Percentiles rank a stretch among this genome's conserved stretches.
phyloP scores from a whole-genome alignment of 2,113 vertebrate species.

The Dolichotis patagonum region DNA sequence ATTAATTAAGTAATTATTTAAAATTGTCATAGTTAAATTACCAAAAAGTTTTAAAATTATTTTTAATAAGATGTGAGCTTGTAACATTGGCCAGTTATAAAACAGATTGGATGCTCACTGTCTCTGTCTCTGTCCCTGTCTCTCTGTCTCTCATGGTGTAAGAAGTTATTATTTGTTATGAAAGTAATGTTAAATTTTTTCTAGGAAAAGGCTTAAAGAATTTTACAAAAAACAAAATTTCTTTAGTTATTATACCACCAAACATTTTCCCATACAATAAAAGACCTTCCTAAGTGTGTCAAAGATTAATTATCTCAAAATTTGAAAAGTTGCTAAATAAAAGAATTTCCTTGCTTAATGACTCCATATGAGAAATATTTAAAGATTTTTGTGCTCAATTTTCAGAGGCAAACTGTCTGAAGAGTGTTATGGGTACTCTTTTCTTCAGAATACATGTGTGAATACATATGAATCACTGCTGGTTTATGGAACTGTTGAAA shows the following conservation, averaged over 20 bases:
- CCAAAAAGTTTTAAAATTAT: neutral
- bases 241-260: neutral
- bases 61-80: neutral
- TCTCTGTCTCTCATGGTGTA: neutral
- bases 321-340: neutral
- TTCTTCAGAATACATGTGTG: neutral
- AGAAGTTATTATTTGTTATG: neutral
- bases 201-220: neutral
- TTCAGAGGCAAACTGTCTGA: neutral
- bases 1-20: neutral
- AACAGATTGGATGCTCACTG: neutral
- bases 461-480: neutral
- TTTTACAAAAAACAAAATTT: neutral
- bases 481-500: neutral
- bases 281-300: neutral
- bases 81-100: neutral
- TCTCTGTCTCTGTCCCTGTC: neutral
- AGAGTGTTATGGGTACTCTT: neutral
- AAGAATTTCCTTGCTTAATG: neutral
- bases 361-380: neutral
- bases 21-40: conserved; percentile 6
- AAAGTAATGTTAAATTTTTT: neutral
- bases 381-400: neutral
- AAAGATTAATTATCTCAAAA: neutral
- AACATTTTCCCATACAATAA: neutral